Evolutionary conservation across 2,113 vertebrate species (phyloP).

Genomic region (Semicossyphus pulcher): DNA sequence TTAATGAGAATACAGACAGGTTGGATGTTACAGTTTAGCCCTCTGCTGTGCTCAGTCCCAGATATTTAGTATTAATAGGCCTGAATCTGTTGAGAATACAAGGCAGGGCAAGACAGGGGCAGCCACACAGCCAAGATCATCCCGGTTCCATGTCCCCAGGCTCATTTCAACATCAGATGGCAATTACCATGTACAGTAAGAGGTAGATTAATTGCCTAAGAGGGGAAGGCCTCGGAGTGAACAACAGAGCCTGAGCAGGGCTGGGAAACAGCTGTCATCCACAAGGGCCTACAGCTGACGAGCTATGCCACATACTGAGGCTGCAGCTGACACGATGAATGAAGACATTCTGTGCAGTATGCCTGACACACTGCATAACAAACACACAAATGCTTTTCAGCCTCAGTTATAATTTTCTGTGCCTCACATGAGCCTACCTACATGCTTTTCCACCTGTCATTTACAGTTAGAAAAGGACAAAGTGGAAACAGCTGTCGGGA

Average conservation of each 20-base stretch:
- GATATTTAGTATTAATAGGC: constrained; percentile 61
- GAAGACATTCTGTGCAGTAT: constrained; percentile 45
- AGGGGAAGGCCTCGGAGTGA: constrained; percentile 53
- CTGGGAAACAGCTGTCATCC: constrained; percentile 74
- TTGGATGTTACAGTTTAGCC: constrained; percentile 29
- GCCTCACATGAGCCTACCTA: constrained; percentile 29
- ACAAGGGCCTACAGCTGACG: constrained; percentile 74
- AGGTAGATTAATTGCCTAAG: constrained; percentile 72
- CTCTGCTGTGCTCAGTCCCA: constrained; percentile 39
- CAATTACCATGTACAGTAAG: constrained; percentile 72
- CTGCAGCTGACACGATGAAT: constrained; percentile 73
- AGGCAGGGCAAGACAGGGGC: constrained; percentile 43
- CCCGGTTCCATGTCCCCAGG: constrained; percentile 50
- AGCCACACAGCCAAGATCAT: constrained; percentile 53
- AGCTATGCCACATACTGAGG: constrained; percentile 65
- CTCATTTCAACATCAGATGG: constrained; percentile 63
- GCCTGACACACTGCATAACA: constrained; percentile 29
- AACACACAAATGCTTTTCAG: neutral
- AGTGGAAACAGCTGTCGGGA: constrained; percentile 60
- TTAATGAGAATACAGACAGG: constrained; percentile 38
- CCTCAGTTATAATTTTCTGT: constrained; percentile 6
- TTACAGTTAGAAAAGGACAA: constrained; percentile 42
- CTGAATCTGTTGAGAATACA: constrained; percentile 70
- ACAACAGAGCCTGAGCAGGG: constrained; percentile 31
- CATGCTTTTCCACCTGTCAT: constrained; percentile 23